Evolutionary conservation across 2,113 vertebrate genomes (phyloP).

Genomic region (Himantopus leucocephalus): DNA sequence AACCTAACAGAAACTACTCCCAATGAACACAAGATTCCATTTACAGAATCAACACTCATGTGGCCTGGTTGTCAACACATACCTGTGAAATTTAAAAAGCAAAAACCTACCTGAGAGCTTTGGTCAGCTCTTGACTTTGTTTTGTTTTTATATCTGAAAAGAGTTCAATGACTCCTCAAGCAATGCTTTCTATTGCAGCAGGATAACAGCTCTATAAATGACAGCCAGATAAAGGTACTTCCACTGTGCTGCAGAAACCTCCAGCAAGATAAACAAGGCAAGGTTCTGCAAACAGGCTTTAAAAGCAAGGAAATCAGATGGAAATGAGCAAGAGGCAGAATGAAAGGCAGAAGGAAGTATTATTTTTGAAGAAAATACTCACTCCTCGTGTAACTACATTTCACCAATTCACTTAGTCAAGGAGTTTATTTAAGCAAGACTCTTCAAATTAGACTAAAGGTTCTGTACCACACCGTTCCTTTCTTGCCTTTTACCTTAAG

Average conservation of each 20-base stretch:
- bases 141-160: not conserved
- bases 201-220: not conserved
- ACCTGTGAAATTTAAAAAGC: not conserved
- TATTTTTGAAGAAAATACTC: not conserved
- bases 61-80: not conserved
- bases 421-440: not conserved
- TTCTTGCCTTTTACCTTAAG: not conserved
- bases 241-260: not conserved
- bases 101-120: not conserved
- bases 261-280: not conserved
- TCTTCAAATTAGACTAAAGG: not conserved
- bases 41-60: not conserved
- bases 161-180: not conserved
- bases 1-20: not conserved
- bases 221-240: not conserved
- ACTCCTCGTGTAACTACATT: not conserved
- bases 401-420: not conserved
- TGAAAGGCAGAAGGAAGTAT: not conserved
- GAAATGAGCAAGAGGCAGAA: not conserved
- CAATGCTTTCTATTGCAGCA: not conserved
- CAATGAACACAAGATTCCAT: not conserved
- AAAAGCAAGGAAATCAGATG: not conserved
- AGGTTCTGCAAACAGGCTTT: not conserved
- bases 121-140: not conserved
- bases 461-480: not conserved